Conservation (phyloP, 2,797 vertebrate species). For the Pipistrellus pipistrellus region DNA sequence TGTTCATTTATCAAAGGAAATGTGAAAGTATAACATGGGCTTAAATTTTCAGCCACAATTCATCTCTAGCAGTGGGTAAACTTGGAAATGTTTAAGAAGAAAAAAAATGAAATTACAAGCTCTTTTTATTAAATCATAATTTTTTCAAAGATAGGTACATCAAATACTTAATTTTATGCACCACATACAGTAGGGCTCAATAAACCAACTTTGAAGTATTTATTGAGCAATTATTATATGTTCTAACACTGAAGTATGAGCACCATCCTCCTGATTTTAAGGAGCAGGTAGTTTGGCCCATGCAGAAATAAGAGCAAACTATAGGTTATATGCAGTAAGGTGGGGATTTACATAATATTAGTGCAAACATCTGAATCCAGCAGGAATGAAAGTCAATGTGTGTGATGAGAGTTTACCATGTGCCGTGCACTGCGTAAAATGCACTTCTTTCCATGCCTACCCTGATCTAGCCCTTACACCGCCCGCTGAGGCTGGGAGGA, state of each 20-base stretch:
- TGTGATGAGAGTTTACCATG: neutral
- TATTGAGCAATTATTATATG: neutral
- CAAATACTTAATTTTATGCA: neutral
- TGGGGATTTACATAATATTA: neutral
- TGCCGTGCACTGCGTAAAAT: neutral
- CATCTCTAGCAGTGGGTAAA: neutral
- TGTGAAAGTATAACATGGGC: neutral
- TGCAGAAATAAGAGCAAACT: neutral
- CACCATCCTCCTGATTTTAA: neutral
- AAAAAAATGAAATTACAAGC: neutral
- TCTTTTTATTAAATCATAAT: neutral
- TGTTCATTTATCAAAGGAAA: neutral
- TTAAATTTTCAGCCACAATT: conserved; percentile 9
- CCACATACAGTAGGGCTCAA: neutral
- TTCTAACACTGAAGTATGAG: neutral
- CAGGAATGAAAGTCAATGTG: neutral
- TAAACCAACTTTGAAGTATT: neutral
- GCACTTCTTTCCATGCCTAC: neutral
- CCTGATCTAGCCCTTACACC: neutral
- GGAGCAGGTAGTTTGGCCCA: neutral
- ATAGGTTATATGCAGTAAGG: neutral
- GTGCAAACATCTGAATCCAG: neutral
- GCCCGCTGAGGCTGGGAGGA: neutral
- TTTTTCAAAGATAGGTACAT: neutral
- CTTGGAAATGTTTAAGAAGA: neutral